phyloP scores from a whole-genome alignment of 2,113 vertebrate species.

The Ornithorhynchus anatinus region DNA sequence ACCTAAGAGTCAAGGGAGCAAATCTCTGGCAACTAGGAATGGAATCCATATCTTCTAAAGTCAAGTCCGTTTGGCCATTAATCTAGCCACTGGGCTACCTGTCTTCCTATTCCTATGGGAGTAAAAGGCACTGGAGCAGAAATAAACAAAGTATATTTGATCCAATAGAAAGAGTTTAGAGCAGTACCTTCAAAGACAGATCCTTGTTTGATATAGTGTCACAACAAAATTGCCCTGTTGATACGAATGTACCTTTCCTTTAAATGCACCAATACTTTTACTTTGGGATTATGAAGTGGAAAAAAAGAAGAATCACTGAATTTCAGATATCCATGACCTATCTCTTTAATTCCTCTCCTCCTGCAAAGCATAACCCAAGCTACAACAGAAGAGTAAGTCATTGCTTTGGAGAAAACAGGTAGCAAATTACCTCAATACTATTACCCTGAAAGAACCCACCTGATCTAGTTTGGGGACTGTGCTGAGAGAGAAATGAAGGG shows the following conservation, averaged over 20 bases:
- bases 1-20: too few relatives aligned
- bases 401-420: slow-evolving; percentile 25
- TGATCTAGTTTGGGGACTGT: neutral
- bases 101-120: too few relatives aligned
- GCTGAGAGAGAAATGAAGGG: neutral
- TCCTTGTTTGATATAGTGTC: slow-evolving; percentile 12
- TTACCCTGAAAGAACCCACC: neutral
- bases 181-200: neutral
- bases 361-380: slow-evolving; percentile 17
- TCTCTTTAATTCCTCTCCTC: neutral
- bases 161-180: neutral
- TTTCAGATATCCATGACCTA: slow-evolving; percentile 12
- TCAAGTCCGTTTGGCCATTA: too few relatives aligned
- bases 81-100: too few relatives aligned
- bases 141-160: too few relatives aligned
- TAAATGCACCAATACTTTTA: neutral
- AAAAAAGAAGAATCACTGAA: neutral
- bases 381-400: neutral
- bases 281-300: neutral
- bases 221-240: slow-evolving; percentile 19
- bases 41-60: too few relatives aligned
- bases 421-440: slow-evolving; percentile 25
- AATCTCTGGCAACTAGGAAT: too few relatives aligned
- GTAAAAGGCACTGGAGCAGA: too few relatives aligned
- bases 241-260: slow-evolving; percentile 4